Percentiles rank a stretch among this genome's conserved stretches.
Evolutionary conservation across 2,113 vertebrate genomes (phyloP).

Genomic region (Ophthalmotilapia sp.): DNA sequence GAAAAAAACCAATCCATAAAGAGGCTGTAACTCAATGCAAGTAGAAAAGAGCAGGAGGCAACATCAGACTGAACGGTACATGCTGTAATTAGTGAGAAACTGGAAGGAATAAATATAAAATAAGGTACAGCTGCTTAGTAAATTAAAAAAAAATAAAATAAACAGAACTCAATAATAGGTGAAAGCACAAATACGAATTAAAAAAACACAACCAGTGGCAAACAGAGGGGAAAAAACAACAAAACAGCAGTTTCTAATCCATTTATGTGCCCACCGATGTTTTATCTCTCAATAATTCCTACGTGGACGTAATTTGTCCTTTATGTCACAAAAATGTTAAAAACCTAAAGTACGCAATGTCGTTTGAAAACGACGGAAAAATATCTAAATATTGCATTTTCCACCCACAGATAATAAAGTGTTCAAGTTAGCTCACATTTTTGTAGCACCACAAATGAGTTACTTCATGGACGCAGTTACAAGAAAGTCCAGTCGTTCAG

Average conservation of each 20-base stretch:
- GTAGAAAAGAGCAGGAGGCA: conserved; percentile 41
- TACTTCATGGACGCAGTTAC: conserved; percentile 14
- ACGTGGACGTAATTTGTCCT: not conserved
- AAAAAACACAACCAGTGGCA: not conserved
- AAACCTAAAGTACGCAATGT: not conserved
- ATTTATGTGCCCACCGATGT: conserved; percentile 5
- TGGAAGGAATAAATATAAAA: conserved; percentile 50
- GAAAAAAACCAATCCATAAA: not conserved
- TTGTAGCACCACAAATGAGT: conserved; percentile 52
- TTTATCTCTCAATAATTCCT: conserved; percentile 12
- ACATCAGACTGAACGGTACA: conserved; percentile 23
- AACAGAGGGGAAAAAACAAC: not conserved
- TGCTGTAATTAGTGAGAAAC: conserved; percentile 54
- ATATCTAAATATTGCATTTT: conserved; percentile 26
- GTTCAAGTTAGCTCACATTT: conserved; percentile 49
- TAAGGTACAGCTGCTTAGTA: conserved; percentile 20
- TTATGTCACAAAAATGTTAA: not conserved
- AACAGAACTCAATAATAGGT: not conserved
- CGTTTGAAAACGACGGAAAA: not conserved
- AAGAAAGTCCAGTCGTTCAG: not conserved
- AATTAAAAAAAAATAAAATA: not conserved
- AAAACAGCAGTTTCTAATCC: conserved; percentile 28
- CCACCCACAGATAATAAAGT: conserved; percentile 12
- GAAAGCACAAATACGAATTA: not conserved
- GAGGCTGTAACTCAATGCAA: conserved; percentile 35